These are phyloP conservation scores for Plagiodera versicolora DNA, from an alignment of 2,888 invertebrate genomes.

Conservation along the genomic window DNA sequence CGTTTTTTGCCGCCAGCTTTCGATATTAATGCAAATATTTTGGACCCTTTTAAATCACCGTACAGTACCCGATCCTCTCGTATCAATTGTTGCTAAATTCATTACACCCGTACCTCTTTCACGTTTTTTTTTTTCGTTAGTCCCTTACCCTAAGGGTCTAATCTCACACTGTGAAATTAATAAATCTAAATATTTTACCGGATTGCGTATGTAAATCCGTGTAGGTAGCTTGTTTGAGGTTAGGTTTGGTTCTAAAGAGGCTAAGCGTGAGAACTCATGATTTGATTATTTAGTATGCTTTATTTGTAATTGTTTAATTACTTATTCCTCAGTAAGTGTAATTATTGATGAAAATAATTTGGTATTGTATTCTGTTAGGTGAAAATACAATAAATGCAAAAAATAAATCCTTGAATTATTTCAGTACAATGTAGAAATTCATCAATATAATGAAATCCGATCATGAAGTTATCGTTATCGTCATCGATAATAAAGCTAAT, in stretches of 20 bases:
- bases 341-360: neutral
- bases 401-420: too few species aligned
- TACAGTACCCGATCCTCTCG: constrained; percentile 16
- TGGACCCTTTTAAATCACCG: constrained; percentile 38
- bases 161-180: constrained; percentile 46
- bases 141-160: constrained; percentile 25
- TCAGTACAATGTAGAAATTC: too few species aligned
- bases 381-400: neutral
- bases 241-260: constrained; percentile 12
- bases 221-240: constrained; percentile 22
- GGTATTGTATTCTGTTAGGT: neutral
- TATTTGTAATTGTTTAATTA: constrained; percentile 20
- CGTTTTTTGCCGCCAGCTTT: constrained; percentile 18
- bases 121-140: neutral
- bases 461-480: too few species aligned
- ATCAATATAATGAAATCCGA: too few species aligned
- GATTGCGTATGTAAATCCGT: constrained; percentile 29
- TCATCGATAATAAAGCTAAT: too few species aligned
- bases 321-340: neutral
- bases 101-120: constrained; percentile 16
- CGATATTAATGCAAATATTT: constrained; percentile 32
- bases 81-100: constrained; percentile 26
- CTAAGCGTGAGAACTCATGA: constrained; percentile 28
- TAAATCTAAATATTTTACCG: constrained; percentile 46
- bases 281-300: constrained; percentile 23